Evolutionary conservation across 2,888 invertebrate genomes (phyloP).

Genomic region (Leptura quadrifasciata): DNA sequence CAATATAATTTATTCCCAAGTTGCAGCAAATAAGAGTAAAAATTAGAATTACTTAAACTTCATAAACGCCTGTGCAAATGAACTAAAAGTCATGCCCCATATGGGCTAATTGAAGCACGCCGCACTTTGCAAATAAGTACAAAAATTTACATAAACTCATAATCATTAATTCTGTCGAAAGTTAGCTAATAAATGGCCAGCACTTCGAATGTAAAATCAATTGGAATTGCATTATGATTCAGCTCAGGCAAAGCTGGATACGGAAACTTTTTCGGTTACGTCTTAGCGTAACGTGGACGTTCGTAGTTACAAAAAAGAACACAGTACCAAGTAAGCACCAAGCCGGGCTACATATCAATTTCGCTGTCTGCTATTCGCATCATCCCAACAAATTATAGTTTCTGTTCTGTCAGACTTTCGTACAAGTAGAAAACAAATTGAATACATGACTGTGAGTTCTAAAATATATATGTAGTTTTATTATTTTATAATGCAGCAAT

Average conservation of each 20-base stretch:
- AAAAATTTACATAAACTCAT: slow-evolving; percentile 15
- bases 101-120: background rate
- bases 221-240: slow-evolving; percentile 52
- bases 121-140: background rate
- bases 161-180: slow-evolving; percentile 25
- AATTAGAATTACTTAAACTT: background rate
- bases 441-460: slow-evolving; percentile 41
- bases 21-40: background rate
- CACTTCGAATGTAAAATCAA: slow-evolving; percentile 45
- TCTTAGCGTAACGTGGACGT: slow-evolving; percentile 32
- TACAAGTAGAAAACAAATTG: slow-evolving; percentile 47
- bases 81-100: background rate
- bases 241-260: slow-evolving; percentile 39
- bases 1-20: too few species aligned
- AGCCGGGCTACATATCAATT: slow-evolving; percentile 52
- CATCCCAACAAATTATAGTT: slow-evolving; percentile 54
- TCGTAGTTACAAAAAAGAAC: slow-evolving; percentile 28
- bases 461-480: background rate
- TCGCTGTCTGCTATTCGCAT: slow-evolving; percentile 51
- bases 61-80: background rate
- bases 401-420: slow-evolving; percentile 45
- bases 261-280: slow-evolving; percentile 46
- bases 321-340: slow-evolving; percentile 26
- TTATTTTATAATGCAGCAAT: background rate
- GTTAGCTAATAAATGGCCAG: slow-evolving; percentile 37